A percentile compares a stretch with the other conserved stretches of the same genome.
Conservation (phyloP, 1,140 invertebrate species). For the Geopemphigus sp. region DNA sequence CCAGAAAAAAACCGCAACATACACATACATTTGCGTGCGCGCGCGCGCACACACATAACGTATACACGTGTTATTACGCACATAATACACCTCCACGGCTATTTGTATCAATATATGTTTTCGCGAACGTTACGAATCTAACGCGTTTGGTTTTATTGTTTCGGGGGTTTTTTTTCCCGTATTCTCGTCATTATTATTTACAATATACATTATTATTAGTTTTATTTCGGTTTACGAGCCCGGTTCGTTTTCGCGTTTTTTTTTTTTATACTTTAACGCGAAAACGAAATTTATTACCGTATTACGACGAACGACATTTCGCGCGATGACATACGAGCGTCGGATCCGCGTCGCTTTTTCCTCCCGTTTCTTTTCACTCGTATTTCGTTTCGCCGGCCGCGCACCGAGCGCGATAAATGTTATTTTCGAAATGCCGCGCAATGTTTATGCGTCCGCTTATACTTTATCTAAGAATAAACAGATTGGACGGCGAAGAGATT, state of each 20-base stretch:
- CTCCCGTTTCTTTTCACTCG: too few species aligned
- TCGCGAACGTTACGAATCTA: background rate
- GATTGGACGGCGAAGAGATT: background rate
- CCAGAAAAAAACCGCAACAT: slow-evolving; percentile 21
- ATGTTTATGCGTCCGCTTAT: slow-evolving; percentile 13
- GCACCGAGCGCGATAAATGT: slow-evolving; percentile 2
- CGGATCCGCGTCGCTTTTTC: background rate
- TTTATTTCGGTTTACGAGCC: background rate
- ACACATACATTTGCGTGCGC: too few species aligned
- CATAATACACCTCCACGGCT: background rate
- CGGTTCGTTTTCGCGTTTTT: slow-evolving; percentile 22
- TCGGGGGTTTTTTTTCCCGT: background rate
- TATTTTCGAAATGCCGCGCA: slow-evolving; percentile 16
- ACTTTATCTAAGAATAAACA: slow-evolving; percentile 18
- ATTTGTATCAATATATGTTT: slow-evolving; percentile 11
- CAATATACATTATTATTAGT: background rate
- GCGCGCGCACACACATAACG: background rate
- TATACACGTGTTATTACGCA: background rate
- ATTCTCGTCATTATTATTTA: background rate
- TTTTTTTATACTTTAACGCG: too few species aligned
- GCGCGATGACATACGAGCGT: slow-evolving; percentile 21
- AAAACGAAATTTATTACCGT: slow-evolving; percentile 11
- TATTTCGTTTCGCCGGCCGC: slow-evolving; percentile 4
- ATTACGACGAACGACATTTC: background rate
- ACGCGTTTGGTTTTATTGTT: background rate